Evolutionary conservation across 2,113 vertebrate genomes (phyloP).

Genomic region (Pavo muticus): DNA sequence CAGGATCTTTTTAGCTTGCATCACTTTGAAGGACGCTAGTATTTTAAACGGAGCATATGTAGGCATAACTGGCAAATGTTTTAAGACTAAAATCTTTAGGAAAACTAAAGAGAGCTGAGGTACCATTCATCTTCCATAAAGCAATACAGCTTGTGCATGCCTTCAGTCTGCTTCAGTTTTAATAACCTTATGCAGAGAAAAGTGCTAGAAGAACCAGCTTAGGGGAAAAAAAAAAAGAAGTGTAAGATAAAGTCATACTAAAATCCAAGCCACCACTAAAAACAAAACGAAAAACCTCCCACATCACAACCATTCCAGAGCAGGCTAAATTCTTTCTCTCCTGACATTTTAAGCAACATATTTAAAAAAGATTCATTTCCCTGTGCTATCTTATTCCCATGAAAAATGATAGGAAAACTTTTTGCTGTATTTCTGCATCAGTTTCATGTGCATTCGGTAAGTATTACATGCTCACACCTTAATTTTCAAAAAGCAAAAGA

Average conservation of each 20-base stretch:
- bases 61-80: background rate
- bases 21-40: background rate
- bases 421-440: background rate
- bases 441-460: background rate
- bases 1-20: background rate
- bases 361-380: background rate
- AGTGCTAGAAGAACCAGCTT: background rate
- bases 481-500: background rate
- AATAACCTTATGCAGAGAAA: background rate
- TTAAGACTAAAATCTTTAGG: background rate
- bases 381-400: background rate
- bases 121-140: background rate
- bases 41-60: background rate
- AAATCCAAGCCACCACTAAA: background rate
- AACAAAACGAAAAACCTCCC: background rate
- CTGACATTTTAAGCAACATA: background rate
- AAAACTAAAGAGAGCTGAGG: background rate
- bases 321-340: background rate
- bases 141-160: fast-evolving
- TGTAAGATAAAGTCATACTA: background rate
- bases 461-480: background rate
- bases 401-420: background rate
- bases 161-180: background rate
- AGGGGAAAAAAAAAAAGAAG: background rate
- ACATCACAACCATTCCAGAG: background rate